phyloP scores from a whole-genome alignment of 2,888 invertebrate genomes.

The Diachrysia chrysitis region DNA sequence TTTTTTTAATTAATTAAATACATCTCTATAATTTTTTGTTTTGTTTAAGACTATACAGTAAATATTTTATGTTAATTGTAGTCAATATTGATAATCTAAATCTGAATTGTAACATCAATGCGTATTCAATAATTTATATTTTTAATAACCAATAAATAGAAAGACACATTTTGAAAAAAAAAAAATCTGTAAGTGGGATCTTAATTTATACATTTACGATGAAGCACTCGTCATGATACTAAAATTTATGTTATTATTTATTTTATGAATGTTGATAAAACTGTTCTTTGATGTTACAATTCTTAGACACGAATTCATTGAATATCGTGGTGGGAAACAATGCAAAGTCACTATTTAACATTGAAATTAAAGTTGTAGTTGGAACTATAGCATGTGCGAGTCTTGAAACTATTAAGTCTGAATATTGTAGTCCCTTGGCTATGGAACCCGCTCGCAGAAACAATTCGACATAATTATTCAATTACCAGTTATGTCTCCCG shows the following conservation, averaged over 20 bases:
- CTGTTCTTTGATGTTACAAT: no score
- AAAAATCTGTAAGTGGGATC: no score
- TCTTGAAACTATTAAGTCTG: background rate
- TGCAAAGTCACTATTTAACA: background rate
- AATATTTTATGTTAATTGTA: background rate
- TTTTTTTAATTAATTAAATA: background rate
- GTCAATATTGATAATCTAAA: background rate
- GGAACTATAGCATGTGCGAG: background rate
- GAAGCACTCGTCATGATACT: no score
- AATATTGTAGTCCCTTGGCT: background rate
- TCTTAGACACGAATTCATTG: no score
- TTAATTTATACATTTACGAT: no score
- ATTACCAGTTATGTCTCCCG: background rate
- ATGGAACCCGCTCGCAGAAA: background rate
- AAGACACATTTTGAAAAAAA: no score
- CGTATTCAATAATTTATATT: background rate
- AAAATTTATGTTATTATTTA: no score
- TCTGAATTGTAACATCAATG: conserved; percentile 8
- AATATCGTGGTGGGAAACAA: no score
- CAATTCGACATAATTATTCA: conserved; percentile 2
- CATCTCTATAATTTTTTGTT: background rate
- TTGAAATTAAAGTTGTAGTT: background rate
- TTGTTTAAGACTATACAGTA: background rate
- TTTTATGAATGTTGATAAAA: no score
- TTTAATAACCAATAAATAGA: no score